These are phyloP conservation scores for Dromius quadrimaculatus DNA, from an alignment of 2,888 invertebrate species.

Conservation along the genomic window DNA sequence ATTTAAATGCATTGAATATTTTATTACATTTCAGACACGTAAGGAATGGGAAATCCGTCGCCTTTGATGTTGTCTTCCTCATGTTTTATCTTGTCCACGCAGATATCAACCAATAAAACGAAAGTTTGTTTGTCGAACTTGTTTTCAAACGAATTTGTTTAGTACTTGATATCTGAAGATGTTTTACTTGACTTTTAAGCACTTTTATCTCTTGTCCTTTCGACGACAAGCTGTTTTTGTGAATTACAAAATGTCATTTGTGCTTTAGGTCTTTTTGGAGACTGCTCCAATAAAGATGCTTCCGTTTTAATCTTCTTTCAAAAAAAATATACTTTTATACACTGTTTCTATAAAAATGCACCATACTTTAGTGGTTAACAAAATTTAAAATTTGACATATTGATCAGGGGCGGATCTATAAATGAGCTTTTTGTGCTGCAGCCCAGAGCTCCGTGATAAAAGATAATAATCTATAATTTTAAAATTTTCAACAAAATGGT, in stretches of 20 bases:
- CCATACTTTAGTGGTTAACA: too few species aligned
- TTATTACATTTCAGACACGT: constrained; percentile 15
- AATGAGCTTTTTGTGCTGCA: too few species aligned
- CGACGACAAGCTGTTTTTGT: constrained; percentile 9
- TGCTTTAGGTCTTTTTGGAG: too few species aligned
- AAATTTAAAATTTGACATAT: too few species aligned
- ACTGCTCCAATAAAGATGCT: too few species aligned
- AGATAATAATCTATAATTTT: too few species aligned
- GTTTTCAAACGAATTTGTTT: constrained; percentile 33
- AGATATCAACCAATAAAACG: constrained; percentile 33
- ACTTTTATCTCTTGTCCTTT: constrained; percentile 33
- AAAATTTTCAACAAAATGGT: too few species aligned
- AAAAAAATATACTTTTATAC: too few species aligned
- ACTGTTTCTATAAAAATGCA: too few species aligned
- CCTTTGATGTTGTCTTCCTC: not conserved
- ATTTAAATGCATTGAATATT: constrained; percentile 43
- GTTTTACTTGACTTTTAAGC: constrained; percentile 36
- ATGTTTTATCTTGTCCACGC: constrained; percentile 25
- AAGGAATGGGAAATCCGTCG: constrained; percentile 16
- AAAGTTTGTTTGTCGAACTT: constrained; percentile 35
- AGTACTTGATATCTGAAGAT: constrained; percentile 35
- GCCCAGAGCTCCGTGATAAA: too few species aligned
- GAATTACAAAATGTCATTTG: constrained; percentile 24
- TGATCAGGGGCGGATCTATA: too few species aligned
- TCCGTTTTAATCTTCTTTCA: too few species aligned